phyloP scores from a whole-genome alignment of 2,113 vertebrate species.

The Hippocampus barbouri region DNA sequence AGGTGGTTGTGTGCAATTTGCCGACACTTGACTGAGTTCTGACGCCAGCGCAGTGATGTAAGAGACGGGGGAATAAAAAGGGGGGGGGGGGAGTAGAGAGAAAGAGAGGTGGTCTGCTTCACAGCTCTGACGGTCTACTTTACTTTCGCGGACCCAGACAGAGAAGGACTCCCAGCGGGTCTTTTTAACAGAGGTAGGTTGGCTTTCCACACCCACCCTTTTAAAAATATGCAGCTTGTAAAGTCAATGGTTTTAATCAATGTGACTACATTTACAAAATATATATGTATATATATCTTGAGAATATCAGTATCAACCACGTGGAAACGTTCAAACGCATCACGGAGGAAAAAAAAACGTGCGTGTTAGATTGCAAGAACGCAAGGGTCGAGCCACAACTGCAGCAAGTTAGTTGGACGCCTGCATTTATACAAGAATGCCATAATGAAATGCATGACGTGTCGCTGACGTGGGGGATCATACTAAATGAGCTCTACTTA shows the following conservation, averaged over 20 bases:
- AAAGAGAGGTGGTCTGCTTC: constrained; percentile 12
- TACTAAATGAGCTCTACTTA: constrained; percentile 48
- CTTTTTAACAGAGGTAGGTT: constrained; percentile 58
- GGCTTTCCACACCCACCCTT: constrained; percentile 14
- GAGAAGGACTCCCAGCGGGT: constrained; percentile 48
- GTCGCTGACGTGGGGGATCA: constrained; percentile 32
- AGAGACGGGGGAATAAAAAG: constrained; percentile 40
- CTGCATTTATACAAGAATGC: not conserved
- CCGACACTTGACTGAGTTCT: constrained; percentile 63
- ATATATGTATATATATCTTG: not conserved
- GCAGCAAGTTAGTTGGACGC: constrained; percentile 4
- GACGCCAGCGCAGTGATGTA: constrained; percentile 71
- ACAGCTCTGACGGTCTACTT: constrained; percentile 44
- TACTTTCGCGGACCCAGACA: constrained; percentile 55
- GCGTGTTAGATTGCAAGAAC: constrained; percentile 10
- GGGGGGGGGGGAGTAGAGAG: constrained; percentile 24
- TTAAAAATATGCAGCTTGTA: too few species aligned
- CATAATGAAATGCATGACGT: constrained; percentile 30
- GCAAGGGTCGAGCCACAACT: not conserved
- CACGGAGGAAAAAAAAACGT: not conserved
- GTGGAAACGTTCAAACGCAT: not conserved
- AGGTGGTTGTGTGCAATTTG: constrained; percentile 33
- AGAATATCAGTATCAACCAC: not conserved
- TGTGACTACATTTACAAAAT: not conserved
- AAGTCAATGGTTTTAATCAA: not conserved